A percentile compares a stretch with the other conserved stretches of the same genome.
phyloP scores from a whole-genome alignment of 2,797 vertebrate species.

The Eutrigla gurnardus region DNA sequence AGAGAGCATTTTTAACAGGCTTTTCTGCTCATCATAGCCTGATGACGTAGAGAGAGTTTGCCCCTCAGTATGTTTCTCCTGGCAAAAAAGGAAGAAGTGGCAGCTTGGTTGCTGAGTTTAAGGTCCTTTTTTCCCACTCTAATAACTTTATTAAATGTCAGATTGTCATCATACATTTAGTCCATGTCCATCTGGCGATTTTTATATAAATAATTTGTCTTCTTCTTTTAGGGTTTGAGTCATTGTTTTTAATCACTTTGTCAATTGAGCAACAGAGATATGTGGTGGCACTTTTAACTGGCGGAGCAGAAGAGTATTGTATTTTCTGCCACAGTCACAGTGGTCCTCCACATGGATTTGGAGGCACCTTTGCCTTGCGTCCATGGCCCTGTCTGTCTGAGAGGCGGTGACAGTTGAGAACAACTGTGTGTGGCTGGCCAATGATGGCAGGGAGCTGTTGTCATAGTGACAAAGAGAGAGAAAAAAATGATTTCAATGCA shows the following conservation, averaged over 20 bases:
- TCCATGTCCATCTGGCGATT: slow-evolving; percentile 29
- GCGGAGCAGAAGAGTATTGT: background rate
- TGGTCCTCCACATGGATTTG: slow-evolving; percentile 41
- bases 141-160: slow-evolving; percentile 56
- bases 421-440: slow-evolving; percentile 23
- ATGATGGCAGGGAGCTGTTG: slow-evolving; percentile 48
- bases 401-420: slow-evolving; percentile 17
- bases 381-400: slow-evolving; percentile 27
- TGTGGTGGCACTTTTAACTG: slow-evolving; percentile 24
- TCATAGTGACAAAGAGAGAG: slow-evolving; percentile 60
- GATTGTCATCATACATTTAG: slow-evolving; percentile 35
- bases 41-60: slow-evolving; percentile 6
- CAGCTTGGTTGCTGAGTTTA: slow-evolving; percentile 33
- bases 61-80: slow-evolving; percentile 6
- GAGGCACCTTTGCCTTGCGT: slow-evolving; percentile 32
- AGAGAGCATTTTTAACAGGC: background rate
- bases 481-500: slow-evolving; percentile 35
- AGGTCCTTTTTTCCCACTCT: slow-evolving; percentile 12
- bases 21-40: background rate
- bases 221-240: slow-evolving; percentile 22
- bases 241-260: slow-evolving; percentile 40
- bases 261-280: slow-evolving; percentile 28
- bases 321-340: slow-evolving; percentile 5
- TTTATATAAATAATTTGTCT: slow-evolving; percentile 9
- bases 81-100: slow-evolving; percentile 10